Base-by-base conservation (phyloP, 2,888 invertebrate species). In the Yponomeuta evonymella region DNA sequence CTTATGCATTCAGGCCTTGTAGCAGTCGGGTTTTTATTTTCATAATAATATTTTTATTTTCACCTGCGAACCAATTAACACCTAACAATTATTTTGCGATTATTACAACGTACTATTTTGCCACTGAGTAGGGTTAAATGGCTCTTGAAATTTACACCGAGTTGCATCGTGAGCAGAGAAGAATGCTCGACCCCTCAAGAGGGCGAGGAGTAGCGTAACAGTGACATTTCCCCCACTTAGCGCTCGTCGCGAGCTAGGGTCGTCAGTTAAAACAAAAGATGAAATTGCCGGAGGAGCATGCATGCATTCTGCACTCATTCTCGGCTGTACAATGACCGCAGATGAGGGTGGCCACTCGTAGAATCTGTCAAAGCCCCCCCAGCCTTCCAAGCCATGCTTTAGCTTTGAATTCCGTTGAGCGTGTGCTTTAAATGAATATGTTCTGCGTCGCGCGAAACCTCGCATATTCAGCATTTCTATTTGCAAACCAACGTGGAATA, bases 201-300 rank as follows among this genome's bases (percentile, higher is more conserved):
- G 78, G 79, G 75, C 81, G 81, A 80, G 81, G 81, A 81, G 83
- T 82, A 83, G 79, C 77, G 82, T 80, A 83, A 86, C 82, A 83
- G 85, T 85, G 86, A 83, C 87, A 86, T 88, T 86, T 87, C 84
- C 79, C 81, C 82, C 84, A 84, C 85, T 87, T 85, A 83, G 76
- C 76, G 78, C 82, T 79, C 82, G 83, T 77, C 62, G 78, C 75
- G 79, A 83, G 84, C 85, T 83, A 82, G 82, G 83, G 83, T 84
- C 83, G 83, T 87, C 84, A 87, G 88, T 89, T 87, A 83, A 85
- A 86, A 90, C 89, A 90, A 89, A 88, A 84, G 87, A 78, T 83
- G 80, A 86, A 87, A 88, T 85, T 83, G 86, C 86, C 83, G 77
- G 82, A 75, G 86, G 86, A 75, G 81, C 80, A 75, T 81, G 81